A percentile compares a stretch with the other conserved stretches of the same genome.
Conservation (phyloP, 1,140 invertebrate species). For the Cydia amplana region DNA sequence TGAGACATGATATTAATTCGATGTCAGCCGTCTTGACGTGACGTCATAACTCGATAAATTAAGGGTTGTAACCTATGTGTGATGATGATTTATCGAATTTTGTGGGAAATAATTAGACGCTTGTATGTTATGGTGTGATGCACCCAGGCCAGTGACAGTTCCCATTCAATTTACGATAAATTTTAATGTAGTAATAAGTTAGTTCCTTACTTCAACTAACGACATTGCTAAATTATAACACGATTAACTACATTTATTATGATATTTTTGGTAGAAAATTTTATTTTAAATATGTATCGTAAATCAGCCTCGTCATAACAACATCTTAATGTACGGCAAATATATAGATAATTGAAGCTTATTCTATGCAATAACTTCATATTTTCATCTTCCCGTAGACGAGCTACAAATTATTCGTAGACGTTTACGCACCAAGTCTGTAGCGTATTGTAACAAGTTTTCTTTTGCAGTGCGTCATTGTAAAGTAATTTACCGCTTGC, state of each 20-base stretch:
- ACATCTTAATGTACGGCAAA: neutral
- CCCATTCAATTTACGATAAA: no score
- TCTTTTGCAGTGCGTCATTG: neutral
- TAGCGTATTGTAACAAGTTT: neutral
- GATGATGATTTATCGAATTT: constrained; percentile 32
- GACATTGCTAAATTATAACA: no score
- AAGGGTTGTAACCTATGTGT: constrained; percentile 36
- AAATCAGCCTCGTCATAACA: neutral
- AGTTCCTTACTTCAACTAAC: no score
- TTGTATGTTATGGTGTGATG: no score
- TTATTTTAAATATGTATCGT: neutral
- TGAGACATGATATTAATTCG: constrained; percentile 60
- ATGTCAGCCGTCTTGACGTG: constrained; percentile 50
- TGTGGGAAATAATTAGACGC: neutral
- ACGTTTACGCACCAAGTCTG: neutral
- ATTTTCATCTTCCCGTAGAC: neutral
- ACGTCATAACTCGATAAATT: constrained; percentile 48
- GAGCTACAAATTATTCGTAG: neutral
- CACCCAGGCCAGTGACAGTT: no score
- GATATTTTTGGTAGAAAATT: no score
- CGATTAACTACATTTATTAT: no score
- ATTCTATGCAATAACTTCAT: no score
- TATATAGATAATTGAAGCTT: neutral
- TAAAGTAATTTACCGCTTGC: no score
- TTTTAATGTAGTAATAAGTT: no score